Evolutionary conservation across 2,888 invertebrate species (phyloP).

Genomic region (Perithous albicinctus): DNA sequence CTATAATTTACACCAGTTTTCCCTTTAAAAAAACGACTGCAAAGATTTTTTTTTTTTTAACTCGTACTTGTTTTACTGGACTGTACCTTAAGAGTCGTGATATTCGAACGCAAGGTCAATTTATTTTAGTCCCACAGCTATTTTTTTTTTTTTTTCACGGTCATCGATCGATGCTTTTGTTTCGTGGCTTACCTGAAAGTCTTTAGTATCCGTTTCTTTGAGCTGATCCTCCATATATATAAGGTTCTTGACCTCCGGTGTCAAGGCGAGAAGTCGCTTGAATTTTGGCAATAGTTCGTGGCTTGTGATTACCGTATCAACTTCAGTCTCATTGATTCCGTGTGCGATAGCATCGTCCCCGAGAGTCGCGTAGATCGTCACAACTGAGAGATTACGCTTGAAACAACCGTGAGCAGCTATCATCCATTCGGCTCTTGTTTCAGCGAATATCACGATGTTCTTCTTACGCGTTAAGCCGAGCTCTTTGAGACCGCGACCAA

Average conservation of each 20-base stretch:
- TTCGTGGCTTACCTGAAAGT: slow-evolving; percentile 86
- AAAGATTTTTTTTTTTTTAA: no score
- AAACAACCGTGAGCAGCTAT: slow-evolving; percentile 98
- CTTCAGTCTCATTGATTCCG: slow-evolving; percentile 98
- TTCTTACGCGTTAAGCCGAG: slow-evolving; percentile 90
- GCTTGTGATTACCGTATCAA: slow-evolving; percentile 96
- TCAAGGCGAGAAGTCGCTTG: slow-evolving; percentile 90
- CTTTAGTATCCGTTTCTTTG: slow-evolving; percentile 89
- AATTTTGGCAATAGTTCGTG: slow-evolving; percentile 97
- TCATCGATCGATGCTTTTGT: background rate
- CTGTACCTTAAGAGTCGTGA: background rate
- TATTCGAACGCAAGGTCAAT: slow-evolving; percentile 5
- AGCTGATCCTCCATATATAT: slow-evolving; percentile 96
- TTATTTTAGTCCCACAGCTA: slow-evolving; percentile 3
- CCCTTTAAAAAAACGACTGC: no score
- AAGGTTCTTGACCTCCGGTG: slow-evolving; percentile 91
- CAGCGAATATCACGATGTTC: slow-evolving; percentile 97
- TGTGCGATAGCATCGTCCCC: slow-evolving; percentile 98
- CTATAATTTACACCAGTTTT: no score
- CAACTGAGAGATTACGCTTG: slow-evolving; percentile 93
- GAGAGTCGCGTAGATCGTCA: slow-evolving; percentile 98
- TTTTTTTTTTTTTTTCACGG: no score
- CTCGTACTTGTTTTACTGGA: no score
- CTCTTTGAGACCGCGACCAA: slow-evolving; percentile 94
- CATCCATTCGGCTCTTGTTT: slow-evolving; percentile 99